phyloP scores from a whole-genome alignment of 2,888 invertebrate genomes.

The Trissolcus japonicus region DNA sequence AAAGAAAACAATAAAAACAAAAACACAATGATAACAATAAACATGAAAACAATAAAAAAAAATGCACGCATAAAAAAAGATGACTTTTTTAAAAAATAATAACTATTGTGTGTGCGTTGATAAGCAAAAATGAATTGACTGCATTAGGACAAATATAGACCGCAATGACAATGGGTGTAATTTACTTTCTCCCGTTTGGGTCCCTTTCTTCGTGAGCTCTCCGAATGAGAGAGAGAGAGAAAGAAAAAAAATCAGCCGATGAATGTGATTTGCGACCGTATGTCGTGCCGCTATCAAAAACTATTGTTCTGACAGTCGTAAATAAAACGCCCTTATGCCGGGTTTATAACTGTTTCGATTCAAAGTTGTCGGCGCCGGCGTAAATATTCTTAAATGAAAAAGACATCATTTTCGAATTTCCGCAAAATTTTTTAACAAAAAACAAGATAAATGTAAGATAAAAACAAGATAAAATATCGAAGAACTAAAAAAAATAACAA shows the following conservation, averaged over 20 bases:
- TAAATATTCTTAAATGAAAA: conserved; percentile 36
- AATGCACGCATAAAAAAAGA: neutral
- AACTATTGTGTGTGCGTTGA: too few relatives aligned
- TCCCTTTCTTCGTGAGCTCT: conserved; percentile 32
- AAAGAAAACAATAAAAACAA: conserved; percentile 14
- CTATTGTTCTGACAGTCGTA: conserved; percentile 60
- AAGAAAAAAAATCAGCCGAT: conserved; percentile 45
- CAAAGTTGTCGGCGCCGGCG: conserved; percentile 44
- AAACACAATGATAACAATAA: neutral
- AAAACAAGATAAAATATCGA: too few relatives aligned
- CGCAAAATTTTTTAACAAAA: neutral
- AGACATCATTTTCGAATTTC: conserved; percentile 34
- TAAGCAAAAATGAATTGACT: conserved; percentile 1
- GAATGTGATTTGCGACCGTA: conserved; percentile 63
- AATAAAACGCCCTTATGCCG: conserved; percentile 63
- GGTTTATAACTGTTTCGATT: conserved; percentile 54
- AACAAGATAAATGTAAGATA: too few relatives aligned
- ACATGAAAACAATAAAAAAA: neutral
- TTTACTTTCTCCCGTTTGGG: conserved; percentile 43
- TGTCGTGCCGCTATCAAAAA: conserved; percentile 57
- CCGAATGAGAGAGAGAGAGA: conserved; percentile 24
- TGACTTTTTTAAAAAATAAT: too few relatives aligned
- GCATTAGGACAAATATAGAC: conserved; percentile 43
- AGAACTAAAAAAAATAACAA: too few relatives aligned
- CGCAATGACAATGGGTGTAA: conserved; percentile 27